Conservation (phyloP, 2,113 vertebrate species). For the Rhombomys opimus region DNA sequence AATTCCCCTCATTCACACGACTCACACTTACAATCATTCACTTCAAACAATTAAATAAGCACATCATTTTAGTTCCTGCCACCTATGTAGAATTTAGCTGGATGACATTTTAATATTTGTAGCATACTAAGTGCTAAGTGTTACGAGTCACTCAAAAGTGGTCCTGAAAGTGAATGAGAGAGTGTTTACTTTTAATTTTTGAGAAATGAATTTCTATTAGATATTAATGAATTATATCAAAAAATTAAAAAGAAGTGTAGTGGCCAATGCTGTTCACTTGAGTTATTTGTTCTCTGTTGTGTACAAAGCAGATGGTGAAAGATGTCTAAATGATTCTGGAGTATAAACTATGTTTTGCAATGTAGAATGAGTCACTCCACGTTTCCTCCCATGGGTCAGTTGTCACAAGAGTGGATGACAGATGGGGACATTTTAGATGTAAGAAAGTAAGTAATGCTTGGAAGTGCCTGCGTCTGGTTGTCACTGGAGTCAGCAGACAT, state of each 20-base stretch:
- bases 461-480: background rate
- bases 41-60: background rate
- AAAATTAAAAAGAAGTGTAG: background rate
- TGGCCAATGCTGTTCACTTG: background rate
- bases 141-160: background rate
- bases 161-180: background rate
- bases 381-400: background rate
- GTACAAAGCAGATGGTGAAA: background rate
- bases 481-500: background rate
- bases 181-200: background rate
- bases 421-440: background rate
- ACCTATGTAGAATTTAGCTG: background rate
- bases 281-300: background rate
- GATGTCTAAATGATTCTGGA: background rate
- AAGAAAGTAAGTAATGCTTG: background rate
- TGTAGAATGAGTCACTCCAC: background rate
- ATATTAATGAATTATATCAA: background rate
- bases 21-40: background rate
- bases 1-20: background rate
- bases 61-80: background rate
- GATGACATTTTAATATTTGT: background rate
- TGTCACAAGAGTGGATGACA: background rate
- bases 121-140: background rate
- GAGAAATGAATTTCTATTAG: background rate
- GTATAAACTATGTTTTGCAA: background rate